A percentile compares a stretch with the other conserved stretches of the same genome.
Evolutionary conservation across 2,113 vertebrate genomes (phyloP).

Genomic region (Peromyscus californicus): DNA sequence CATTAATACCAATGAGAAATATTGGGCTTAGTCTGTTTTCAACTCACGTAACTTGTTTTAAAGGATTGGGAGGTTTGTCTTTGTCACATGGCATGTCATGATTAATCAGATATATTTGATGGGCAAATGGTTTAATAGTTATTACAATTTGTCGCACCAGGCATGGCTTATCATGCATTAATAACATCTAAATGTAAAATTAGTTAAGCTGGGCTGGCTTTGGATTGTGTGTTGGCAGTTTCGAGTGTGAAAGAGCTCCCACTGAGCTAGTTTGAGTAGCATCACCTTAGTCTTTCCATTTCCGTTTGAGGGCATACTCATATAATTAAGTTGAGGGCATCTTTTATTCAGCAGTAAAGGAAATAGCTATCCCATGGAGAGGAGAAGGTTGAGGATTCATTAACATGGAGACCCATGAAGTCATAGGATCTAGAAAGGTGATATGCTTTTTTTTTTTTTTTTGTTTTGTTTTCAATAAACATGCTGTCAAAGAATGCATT

Average conservation of each 20-base stretch:
- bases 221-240: neutral
- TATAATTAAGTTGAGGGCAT: slow-evolving; percentile 42
- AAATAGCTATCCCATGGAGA: slow-evolving; percentile 11
- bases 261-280: neutral
- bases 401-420: neutral
- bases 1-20: slow-evolving; percentile 71
- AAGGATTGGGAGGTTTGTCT: slow-evolving; percentile 76
- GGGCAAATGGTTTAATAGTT: slow-evolving; percentile 81
- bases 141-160: slow-evolving; percentile 80
- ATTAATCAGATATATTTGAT: slow-evolving; percentile 82
- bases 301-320: neutral
- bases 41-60: slow-evolving; percentile 75
- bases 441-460: neutral
- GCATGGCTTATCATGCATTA: slow-evolving; percentile 77
- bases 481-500: neutral
- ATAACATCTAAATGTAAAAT: slow-evolving; percentile 78
- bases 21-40: slow-evolving; percentile 68
- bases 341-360: slow-evolving; percentile 8
- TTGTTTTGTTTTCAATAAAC: slow-evolving; percentile 6
- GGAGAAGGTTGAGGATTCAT: slow-evolving; percentile 23
- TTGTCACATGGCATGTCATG: slow-evolving; percentile 78
- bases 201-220: slow-evolving; percentile 65
- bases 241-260: slow-evolving; percentile 1
- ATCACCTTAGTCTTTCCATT: slow-evolving; percentile 48
- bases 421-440: slow-evolving; percentile 5